Base-by-base conservation (phyloP, 2,113 vertebrate genomes). In the Scopus umbretta region DNA sequence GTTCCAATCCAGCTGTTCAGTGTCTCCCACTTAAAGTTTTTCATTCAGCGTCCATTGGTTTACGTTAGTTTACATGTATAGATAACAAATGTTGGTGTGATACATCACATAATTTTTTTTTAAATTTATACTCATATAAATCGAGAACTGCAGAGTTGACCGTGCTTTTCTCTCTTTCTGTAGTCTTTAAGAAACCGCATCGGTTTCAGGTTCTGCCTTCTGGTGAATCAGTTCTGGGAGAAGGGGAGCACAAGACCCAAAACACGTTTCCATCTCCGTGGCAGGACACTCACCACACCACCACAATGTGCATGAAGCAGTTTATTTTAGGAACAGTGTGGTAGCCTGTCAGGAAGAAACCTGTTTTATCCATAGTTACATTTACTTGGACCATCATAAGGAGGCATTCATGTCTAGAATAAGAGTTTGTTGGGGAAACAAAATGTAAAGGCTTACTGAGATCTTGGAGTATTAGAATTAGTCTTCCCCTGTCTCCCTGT, bases 181-280 rank as follows among this genome's bases (percentile, higher is more conserved):
- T 1, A 56, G 15, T 13, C 16, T 43, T 79, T 36, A 36, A 49
- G 23, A 66, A 74, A n/a, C 6, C 12, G 49, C 25, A 6, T 21
- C 27, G 7, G 6, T 15, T 85, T 38, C 22, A 32, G 10, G 6
- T 29, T 55, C 25, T 80, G 3, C 71, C 7, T 75, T 67, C 13
- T 79, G 52, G 19, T 67, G 19, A 52, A 7, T 72, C 12, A 23
- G 3, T 29, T 47, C 32, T 42, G 53, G 76, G 43, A 16, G 43
- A 10, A 1, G 5, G 9, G 27, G 42, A 70, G 7, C 26, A 8
- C 30, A 65, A 75, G 58, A 45, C 11, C 16, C 32, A 40, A 34
- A 71, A 2, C 3, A 18, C 2, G 6, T 11, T 36, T 76, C 15
- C 5, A 0, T 55, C 47, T 72, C 52, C 25, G 1, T n/a, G 38